phyloP scores from a whole-genome alignment of 1,140 invertebrate species.

The Trialeurodes vaporariorum region DNA sequence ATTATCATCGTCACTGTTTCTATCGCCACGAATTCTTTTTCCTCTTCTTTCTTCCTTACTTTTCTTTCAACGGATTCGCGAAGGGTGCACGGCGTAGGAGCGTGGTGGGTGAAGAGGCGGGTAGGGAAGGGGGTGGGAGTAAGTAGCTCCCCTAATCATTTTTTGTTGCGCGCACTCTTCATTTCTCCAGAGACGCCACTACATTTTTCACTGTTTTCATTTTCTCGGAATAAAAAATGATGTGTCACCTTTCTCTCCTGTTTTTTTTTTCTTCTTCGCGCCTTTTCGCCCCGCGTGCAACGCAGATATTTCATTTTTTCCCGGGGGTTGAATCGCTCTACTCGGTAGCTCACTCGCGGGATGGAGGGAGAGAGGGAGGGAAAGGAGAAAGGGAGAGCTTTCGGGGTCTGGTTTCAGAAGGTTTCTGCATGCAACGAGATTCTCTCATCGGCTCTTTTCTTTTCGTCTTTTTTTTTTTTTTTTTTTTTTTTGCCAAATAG shows the following conservation, averaged over 20 bases:
- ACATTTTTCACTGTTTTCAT: conserved; percentile 1
- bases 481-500: background rate
- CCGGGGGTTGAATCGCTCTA: background rate
- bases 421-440: no score
- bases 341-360: background rate
- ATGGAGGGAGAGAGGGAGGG: no score
- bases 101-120: background rate
- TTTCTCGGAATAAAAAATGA: background rate
- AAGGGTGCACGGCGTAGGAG: no score
- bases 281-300: background rate
- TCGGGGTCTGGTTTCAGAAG: no score
- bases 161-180: background rate
- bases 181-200: background rate
- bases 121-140: background rate
- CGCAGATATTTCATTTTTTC: background rate
- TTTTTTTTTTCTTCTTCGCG: background rate
- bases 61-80: no score
- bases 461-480: no score
- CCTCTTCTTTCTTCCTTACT: background rate
- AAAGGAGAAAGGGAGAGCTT: no score
- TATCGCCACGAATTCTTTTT: no score
- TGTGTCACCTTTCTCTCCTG: background rate
- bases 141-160: background rate
- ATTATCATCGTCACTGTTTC: no score
- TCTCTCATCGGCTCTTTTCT: no score